Percentiles rank a stretch among this genome's conserved stretches.
These are phyloP conservation scores for Florisuga fusca DNA, from an alignment of 2,797 vertebrate genomes.

Conservation along the genomic window DNA sequence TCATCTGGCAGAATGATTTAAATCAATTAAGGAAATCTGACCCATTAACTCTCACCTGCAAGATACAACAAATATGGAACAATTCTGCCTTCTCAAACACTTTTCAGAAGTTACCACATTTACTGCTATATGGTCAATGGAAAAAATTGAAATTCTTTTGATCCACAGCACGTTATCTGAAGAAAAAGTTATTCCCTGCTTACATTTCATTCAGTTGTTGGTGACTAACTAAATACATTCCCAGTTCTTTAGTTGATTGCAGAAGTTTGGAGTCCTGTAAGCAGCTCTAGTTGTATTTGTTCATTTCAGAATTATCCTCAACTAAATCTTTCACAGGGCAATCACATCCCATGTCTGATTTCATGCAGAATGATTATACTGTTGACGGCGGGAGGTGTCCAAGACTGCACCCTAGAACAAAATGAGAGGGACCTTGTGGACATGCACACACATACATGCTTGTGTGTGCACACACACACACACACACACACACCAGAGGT, in stretches of 20 bases:
- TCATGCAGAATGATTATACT: not conserved
- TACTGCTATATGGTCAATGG: not conserved
- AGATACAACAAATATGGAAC: not conserved
- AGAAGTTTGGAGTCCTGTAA: not conserved
- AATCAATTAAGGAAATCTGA: not conserved
- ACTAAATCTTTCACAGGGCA: not conserved
- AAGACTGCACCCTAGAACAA: not conserved
- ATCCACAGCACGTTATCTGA: not conserved
- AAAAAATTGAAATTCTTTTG: slow-evolving; percentile 3
- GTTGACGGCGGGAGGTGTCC: not conserved
- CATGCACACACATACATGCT: not conserved
- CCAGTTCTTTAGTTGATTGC: not conserved
- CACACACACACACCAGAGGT: not conserved
- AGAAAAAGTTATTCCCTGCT: not conserved
- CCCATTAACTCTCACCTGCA: not conserved
- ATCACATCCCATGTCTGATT: not conserved
- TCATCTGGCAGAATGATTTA: not conserved
- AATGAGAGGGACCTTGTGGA: fast-evolving
- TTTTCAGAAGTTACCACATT: not conserved
- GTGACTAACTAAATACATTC: not conserved
- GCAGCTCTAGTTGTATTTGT: not conserved
- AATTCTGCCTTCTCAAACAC: not conserved
- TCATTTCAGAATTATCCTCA: not conserved
- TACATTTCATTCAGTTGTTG: not conserved
- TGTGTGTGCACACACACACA: not conserved